Percentiles rank a stretch among this genome's conserved stretches.
These are phyloP conservation scores for Oostethus manadensis DNA, from an alignment of 2,113 vertebrate genomes.

Conservation along the genomic window DNA sequence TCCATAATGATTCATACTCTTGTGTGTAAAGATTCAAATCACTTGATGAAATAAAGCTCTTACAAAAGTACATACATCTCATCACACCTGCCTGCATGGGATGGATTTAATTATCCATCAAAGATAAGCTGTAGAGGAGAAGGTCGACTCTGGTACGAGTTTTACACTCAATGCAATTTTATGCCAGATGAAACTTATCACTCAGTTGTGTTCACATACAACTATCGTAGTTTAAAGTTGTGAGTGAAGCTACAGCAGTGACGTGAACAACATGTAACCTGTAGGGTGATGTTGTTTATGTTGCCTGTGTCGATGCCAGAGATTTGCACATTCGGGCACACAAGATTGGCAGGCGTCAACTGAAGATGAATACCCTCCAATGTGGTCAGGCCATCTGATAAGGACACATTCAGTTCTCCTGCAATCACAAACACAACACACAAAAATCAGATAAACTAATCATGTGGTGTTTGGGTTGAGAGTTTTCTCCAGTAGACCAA, in stretches of 20 bases:
- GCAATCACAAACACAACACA: slow-evolving; percentile 67
- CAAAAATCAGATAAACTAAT: no score
- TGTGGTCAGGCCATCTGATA: slow-evolving; percentile 89
- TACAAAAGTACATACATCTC: no score
- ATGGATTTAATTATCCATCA: no score
- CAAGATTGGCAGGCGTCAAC: slow-evolving; percentile 82
- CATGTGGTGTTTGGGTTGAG: no score
- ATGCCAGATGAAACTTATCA: no score
- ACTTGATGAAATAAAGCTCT: background rate
- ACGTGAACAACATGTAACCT: slow-evolving; percentile 67
- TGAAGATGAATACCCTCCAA: slow-evolving; percentile 96
- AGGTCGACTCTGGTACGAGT: no score
- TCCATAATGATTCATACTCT: background rate
- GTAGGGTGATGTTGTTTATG: slow-evolving; percentile 96
- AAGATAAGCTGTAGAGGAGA: no score
- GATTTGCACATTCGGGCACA: slow-evolving; percentile 95
- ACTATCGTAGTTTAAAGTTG: background rate
- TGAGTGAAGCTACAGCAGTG: background rate
- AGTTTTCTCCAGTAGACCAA: no score
- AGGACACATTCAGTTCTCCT: slow-evolving; percentile 92
- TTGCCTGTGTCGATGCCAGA: slow-evolving; percentile 88
- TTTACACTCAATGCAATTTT: no score
- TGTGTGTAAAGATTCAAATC: background rate
- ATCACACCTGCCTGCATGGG: no score
- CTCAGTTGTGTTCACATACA: no score